Percentiles rank a stretch among this genome's conserved stretches.
Conservation (phyloP, 2,797 vertebrate species). For the Sibirionetta formosa region DNA sequence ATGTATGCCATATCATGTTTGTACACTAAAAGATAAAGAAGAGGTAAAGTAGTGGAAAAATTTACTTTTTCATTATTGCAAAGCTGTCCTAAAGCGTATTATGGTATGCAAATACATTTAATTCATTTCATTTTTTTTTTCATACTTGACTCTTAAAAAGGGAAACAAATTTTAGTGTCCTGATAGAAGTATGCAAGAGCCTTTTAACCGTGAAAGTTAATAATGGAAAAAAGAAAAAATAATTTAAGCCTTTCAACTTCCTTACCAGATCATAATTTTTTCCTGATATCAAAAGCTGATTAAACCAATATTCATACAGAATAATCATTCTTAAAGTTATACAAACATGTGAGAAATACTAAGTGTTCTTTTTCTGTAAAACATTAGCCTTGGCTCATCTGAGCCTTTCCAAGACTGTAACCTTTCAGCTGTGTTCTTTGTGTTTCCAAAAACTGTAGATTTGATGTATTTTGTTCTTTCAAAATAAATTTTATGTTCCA, state of each 20-base stretch:
- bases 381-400: not conserved
- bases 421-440: not conserved
- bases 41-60: conserved; percentile 86
- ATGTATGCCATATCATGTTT: conserved; percentile 98
- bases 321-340: not conserved
- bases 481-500: not conserved
- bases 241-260: not conserved
- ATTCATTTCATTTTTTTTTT: not conserved
- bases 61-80: not conserved
- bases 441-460: not conserved
- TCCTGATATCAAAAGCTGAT: not conserved
- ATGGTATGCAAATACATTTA: not conserved
- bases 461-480: not conserved
- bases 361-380: not conserved
- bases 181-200: not conserved
- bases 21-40: conserved; percentile 96
- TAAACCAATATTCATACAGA: not conserved
- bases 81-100: not conserved
- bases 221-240: not conserved
- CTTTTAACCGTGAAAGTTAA: not conserved
- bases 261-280: not conserved
- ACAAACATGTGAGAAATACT: not conserved
- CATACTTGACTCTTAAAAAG: not conserved
- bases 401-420: not conserved
- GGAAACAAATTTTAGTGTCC: not conserved